Evolutionary conservation across 1,140 invertebrate genomes (phyloP).

Genomic region (Antheraea pernyi): DNA sequence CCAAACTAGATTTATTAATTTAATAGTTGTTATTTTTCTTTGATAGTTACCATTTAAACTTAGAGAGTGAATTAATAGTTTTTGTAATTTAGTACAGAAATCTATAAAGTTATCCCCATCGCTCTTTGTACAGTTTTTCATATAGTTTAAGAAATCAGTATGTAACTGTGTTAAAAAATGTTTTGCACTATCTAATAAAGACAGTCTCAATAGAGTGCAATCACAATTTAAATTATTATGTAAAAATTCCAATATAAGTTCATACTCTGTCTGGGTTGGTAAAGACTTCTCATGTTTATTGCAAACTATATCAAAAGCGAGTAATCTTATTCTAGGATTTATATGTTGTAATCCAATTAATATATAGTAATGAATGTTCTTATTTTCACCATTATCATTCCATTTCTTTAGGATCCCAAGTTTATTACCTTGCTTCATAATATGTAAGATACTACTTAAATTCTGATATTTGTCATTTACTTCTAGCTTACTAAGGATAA

Average conservation of each 20-base stretch:
- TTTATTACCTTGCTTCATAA: constrained; percentile 65
- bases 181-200: constrained; percentile 56
- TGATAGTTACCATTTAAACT: constrained; percentile 68
- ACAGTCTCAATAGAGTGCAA: constrained; percentile 64
- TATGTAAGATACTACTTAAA: constrained; percentile 49
- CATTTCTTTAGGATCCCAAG: constrained; percentile 49
- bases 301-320: constrained; percentile 68
- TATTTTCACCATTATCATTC: constrained; percentile 19
- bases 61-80: constrained; percentile 49
- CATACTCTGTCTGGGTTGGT: constrained; percentile 46
- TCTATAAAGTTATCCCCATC: constrained; percentile 27
- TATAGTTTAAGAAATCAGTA: constrained; percentile 34
- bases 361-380: constrained; percentile 25
- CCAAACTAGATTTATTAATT: constrained; percentile 47
- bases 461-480: constrained; percentile 31
- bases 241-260: constrained; percentile 53
- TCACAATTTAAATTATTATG: constrained; percentile 69
- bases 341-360: constrained; percentile 43
- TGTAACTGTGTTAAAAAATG: constrained; percentile 50
- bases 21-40: constrained; percentile 64
- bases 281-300: constrained; percentile 45
- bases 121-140: constrained; percentile 25
- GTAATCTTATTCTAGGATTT: constrained; percentile 49
- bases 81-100: constrained; percentile 52
- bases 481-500: constrained; percentile 38